Percentiles rank a stretch among this genome's conserved stretches.
Conservation (phyloP, 2,797 vertebrate genomes). For the Anisognathus igniventris region DNA sequence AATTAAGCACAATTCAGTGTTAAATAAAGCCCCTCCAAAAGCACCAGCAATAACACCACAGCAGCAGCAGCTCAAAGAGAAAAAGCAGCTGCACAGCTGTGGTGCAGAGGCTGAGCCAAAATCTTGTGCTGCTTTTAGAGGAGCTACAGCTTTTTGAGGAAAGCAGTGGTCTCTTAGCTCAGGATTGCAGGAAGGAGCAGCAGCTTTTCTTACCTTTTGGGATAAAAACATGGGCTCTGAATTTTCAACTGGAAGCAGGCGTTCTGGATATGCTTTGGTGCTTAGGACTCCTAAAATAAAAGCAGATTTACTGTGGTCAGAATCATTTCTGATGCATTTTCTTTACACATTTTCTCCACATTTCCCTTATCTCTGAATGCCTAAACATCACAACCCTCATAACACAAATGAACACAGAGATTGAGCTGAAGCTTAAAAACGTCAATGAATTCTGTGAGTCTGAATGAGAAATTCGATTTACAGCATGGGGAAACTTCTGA, state of each 20-base stretch:
- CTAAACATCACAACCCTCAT: not conserved
- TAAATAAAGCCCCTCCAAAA: not conserved
- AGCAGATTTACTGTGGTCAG: not conserved
- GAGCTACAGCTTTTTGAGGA: not conserved
- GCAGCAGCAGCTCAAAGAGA: not conserved
- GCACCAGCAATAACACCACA: not conserved
- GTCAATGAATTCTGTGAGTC: not conserved
- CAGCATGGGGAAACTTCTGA: not conserved
- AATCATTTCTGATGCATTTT: not conserved
- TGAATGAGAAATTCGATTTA: not conserved
- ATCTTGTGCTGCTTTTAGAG: not conserved
- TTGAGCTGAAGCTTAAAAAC: not conserved
- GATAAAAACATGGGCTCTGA: not conserved
- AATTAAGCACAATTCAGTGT: not conserved
- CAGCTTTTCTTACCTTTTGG: slow-evolving; percentile 60
- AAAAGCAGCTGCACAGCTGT: not conserved
- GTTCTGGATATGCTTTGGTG: not conserved
- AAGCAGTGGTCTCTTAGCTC: not conserved
- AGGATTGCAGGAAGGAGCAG: not conserved
- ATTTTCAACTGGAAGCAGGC: not conserved
- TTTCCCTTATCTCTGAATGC: not conserved
- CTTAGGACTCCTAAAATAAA: slow-evolving; percentile 19
- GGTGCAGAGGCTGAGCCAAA: not conserved
- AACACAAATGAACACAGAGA: not conserved
- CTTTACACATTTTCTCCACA: not conserved